Evolutionary conservation across 2,113 vertebrate species (phyloP).

Genomic region (Nerophis lumbriciformis): DNA sequence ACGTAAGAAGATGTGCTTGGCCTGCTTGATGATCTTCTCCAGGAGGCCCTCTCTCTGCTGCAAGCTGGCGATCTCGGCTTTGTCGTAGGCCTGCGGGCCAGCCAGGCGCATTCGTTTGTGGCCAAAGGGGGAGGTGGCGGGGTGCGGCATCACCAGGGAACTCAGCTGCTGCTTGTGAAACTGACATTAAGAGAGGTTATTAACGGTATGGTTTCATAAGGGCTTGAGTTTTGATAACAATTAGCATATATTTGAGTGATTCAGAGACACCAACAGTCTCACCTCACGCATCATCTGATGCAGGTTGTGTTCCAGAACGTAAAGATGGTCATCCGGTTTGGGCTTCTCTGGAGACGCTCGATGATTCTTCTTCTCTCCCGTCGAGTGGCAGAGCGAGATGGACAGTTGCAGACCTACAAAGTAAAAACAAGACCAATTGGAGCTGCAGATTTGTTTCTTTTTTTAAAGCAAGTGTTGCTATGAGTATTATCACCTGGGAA

Average conservation of each 20-base stretch:
- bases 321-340: constrained; percentile 89
- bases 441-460: no score
- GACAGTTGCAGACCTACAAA: constrained; percentile 86
- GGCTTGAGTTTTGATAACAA: background rate
- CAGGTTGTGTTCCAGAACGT: constrained; percentile 93
- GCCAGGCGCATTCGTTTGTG: constrained; percentile 90
- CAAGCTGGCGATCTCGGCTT: constrained; percentile 82
- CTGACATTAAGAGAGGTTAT: constrained; percentile 49
- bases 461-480: no score
- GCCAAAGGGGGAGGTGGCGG: constrained; percentile 89
- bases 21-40: constrained; percentile 98
- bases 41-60: constrained; percentile 90
- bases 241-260: background rate
- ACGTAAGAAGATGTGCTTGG: constrained; percentile 95
- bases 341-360: constrained; percentile 80
- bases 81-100: constrained; percentile 89
- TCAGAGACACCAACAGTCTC: background rate
- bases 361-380: constrained; percentile 86
- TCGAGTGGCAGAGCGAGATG: constrained; percentile 93
- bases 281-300: constrained; percentile 98
- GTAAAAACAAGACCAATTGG: background rate
- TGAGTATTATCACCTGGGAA: constrained; percentile 81
- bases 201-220: background rate
- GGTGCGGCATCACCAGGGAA: constrained; percentile 89
- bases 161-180: constrained; percentile 97